phyloP scores from a whole-genome alignment of 2,888 invertebrate genomes.

The Baronia brevicornis region DNA sequence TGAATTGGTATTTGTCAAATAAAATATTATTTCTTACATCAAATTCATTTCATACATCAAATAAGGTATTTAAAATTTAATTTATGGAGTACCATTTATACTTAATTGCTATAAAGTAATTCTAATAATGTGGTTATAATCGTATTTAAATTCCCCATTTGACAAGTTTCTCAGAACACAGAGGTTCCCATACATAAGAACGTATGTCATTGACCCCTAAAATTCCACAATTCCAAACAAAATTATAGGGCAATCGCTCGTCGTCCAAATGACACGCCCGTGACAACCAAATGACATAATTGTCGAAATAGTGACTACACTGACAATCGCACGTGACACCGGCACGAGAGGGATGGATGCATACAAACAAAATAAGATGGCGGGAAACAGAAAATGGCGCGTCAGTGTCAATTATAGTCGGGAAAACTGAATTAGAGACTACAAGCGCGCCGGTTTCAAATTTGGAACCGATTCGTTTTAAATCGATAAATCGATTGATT shows the following conservation, averaged over 20 bases:
- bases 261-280: slow-evolving; percentile 72
- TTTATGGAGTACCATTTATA: no score
- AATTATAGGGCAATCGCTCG: slow-evolving; percentile 71
- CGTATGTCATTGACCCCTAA: slow-evolving; percentile 58
- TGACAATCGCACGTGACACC: slow-evolving; percentile 71
- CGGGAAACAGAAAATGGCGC: slow-evolving; percentile 49
- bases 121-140: no score
- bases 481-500: slow-evolving; percentile 72
- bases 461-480: slow-evolving; percentile 72
- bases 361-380: slow-evolving; percentile 20
- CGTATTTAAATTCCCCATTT: no score
- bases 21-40: no score
- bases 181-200: slow-evolving; percentile 65
- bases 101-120: no score
- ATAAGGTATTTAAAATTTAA: no score
- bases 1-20: no score
- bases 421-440: slow-evolving; percentile 72
- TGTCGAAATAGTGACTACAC: slow-evolving; percentile 72
- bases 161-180: slow-evolving; percentile 12
- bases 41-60: no score
- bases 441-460: slow-evolving; percentile 62
- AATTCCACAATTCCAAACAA: slow-evolving; percentile 65
- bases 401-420: slow-evolving; percentile 74
- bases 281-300: slow-evolving; percentile 74
- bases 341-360: slow-evolving; percentile 37